Base-by-base conservation (phyloP, 2,888 invertebrate genomes). In the Panopea generosa region DNA sequence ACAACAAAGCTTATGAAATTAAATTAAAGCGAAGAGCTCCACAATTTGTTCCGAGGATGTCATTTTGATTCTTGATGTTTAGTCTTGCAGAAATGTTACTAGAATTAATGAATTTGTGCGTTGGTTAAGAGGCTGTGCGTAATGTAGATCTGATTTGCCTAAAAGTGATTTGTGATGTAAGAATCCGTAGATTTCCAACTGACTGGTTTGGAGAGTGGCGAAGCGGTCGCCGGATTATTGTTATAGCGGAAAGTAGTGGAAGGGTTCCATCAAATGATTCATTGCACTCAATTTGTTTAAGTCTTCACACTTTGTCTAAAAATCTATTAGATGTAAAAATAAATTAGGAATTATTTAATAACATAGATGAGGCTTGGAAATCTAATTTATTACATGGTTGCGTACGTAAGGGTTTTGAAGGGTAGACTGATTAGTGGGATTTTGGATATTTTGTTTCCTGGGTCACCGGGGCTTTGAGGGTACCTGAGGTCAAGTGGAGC, bases 91-190 rank as follows among this genome's bases (percentile, higher is more conserved):
- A 73, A 72, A 60, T 55, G 47, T 65, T 57, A 68, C 77, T 55
- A 69, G 69, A 77, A 72, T 77, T 69, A 73, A 77, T 77, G 77
- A 73, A 77, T 69, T 72, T 77, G 65, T 63, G 61, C 29, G 61
- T 24, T 68, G 61, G 56, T 50, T 26, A 27, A 27, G 43, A 57
- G 66, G 65, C 24, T 38, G 49, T 62, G 27, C 38, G 50, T 55
- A 27, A 73, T 59, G 50, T 73, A 73, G 67, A 73, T 73, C 67
- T 61, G 67, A 60, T 73, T 45, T 55, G 49, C 53, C 20, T 63
- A 33, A 2, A 24, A 52, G 52, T 53, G 53, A 40, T 29, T 56
- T 55, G 62, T 73, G 67, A 73, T 55, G 55, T 56, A 56, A 55
- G 60, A 26, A 56, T 45, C 16, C 57, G 72, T 57, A 33, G 38